Conservation (phyloP, 2,113 vertebrate species). For the Siniperca knerii region DNA sequence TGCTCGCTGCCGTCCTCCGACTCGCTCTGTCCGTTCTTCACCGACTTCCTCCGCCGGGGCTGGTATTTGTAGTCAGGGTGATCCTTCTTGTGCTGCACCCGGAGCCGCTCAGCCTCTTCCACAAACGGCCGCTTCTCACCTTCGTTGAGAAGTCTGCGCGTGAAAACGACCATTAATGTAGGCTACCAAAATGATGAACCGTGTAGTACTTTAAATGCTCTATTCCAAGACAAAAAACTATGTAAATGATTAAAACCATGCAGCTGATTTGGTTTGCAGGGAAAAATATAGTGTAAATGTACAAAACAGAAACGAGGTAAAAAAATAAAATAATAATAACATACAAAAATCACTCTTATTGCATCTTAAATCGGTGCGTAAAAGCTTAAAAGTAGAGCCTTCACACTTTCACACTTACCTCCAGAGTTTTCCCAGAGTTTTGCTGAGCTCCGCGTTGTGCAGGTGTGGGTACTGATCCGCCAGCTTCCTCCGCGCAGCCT, state of each 20-base stretch:
- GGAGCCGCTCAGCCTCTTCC: conserved; percentile 95
- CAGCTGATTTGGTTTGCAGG: not conserved
- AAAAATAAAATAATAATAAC: not conserved
- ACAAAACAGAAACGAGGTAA: not conserved
- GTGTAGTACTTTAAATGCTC: not conserved
- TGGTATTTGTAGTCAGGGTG: conserved; percentile 99
- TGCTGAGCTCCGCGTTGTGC: conserved; percentile 99
- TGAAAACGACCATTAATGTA: not conserved
- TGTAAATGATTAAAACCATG: not conserved
- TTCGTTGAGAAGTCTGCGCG: conserved; percentile 91
- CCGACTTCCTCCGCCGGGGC: conserved; percentile 93
- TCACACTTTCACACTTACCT: conserved; percentile 83
- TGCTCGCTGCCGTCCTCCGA: conserved; percentile 91
- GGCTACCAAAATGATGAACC: accelerated
- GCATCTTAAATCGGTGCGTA: not conserved
- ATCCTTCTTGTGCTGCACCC: conserved; percentile 98
- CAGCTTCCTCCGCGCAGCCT: conserved; percentile 96
- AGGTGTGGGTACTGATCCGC: conserved; percentile 98
- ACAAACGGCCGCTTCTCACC: conserved; percentile 97
- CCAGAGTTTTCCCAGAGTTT: conserved; percentile 97
- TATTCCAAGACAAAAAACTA: not conserved
- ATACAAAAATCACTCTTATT: too few species aligned
- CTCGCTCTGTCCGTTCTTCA: conserved; percentile 94
- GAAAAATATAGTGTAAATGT: not conserved
- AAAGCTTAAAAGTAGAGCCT: not conserved